phyloP scores from a whole-genome alignment of 1,140 invertebrate species.

The Dreissena polymorpha region DNA sequence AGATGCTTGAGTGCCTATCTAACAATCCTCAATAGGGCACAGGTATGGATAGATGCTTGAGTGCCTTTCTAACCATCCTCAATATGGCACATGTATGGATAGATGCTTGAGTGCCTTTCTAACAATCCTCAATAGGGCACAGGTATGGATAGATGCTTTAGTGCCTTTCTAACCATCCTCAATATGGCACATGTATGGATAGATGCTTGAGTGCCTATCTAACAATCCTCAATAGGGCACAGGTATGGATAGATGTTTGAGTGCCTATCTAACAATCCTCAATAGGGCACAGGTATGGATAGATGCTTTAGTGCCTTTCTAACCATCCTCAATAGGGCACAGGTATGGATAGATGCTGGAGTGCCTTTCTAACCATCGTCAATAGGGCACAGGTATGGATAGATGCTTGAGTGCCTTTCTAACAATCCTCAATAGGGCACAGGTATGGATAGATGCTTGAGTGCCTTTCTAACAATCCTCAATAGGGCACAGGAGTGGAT shows the following conservation, averaged over 20 bases:
- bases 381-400: conserved; percentile 77
- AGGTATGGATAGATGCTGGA: conserved; percentile 61
- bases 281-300: conserved; percentile 77
- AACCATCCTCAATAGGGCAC: conserved; percentile 77
- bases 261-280: conserved; percentile 62
- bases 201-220: not conserved
- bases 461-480: conserved; percentile 62
- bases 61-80: conserved; percentile 62
- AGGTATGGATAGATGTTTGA: conserved; percentile 62
- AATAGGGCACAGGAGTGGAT: conserved; percentile 77
- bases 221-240: conserved; percentile 77
- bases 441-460: conserved; percentile 62
- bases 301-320: not conserved
- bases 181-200: conserved; percentile 77
- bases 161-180: conserved; percentile 62
- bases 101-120: not conserved
- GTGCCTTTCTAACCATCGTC: conserved; percentile 62
- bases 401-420: not conserved
- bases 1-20: not conserved
- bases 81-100: conserved; percentile 77
- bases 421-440: conserved; percentile 77
- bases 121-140: conserved; percentile 77
- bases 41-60: conserved; percentile 62
- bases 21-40: conserved; percentile 77
- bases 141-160: conserved; percentile 61